Conservation (phyloP, 2,797 vertebrate species). For the Aselliscus stoliczkanus region DNA sequence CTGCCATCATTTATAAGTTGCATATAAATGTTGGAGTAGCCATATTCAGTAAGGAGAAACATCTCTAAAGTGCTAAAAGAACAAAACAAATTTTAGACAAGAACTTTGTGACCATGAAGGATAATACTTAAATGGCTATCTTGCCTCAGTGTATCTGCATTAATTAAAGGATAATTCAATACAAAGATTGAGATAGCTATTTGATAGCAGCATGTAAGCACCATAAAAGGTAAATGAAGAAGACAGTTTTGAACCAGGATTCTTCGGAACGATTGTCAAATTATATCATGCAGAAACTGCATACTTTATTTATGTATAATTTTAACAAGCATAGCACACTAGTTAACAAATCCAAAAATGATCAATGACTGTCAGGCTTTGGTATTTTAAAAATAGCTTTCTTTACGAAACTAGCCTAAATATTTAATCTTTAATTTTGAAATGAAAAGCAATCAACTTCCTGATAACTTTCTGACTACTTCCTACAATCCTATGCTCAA, state of each 20-base stretch:
- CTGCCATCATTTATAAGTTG: neutral
- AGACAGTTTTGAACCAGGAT: neutral
- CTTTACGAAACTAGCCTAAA: neutral
- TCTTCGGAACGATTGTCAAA: conserved; percentile 5
- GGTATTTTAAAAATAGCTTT: neutral
- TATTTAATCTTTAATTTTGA: conserved; percentile 6
- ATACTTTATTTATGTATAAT: neutral
- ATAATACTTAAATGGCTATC: neutral
- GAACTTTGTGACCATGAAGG: neutral
- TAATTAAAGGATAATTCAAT: neutral
- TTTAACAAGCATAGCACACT: neutral
- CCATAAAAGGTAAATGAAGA: neutral
- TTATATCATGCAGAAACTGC: neutral
- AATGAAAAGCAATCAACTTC: neutral
- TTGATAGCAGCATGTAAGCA: neutral
- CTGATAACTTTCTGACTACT: neutral
- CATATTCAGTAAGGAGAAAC: conserved; percentile 1
- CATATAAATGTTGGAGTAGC: neutral
- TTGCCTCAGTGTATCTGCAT: neutral
- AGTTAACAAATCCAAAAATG: neutral
- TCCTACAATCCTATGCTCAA: neutral
- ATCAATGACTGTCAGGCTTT: neutral
- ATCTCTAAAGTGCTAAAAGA: neutral
- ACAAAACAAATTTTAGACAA: neutral
- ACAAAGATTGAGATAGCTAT: neutral